Evolutionary conservation across 2,888 invertebrate species (phyloP).

Genomic region (Amphipyra berbera): DNA sequence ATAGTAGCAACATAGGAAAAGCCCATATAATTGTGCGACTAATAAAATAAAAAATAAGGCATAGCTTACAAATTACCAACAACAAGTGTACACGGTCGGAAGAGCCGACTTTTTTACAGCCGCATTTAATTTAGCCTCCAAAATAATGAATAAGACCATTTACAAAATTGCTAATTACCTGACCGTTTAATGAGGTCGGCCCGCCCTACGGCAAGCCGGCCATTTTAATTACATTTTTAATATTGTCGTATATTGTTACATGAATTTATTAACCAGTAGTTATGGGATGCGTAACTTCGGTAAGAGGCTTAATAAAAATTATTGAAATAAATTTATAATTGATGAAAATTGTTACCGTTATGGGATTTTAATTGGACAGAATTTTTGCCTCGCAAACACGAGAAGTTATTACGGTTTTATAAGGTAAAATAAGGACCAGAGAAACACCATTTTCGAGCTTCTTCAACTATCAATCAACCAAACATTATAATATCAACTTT

Average conservation of each 20-base stretch:
- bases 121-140: slow-evolving; percentile 69
- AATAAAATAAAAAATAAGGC: slow-evolving; percentile 44
- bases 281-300: slow-evolving; percentile 44
- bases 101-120: slow-evolving; percentile 54
- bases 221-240: slow-evolving; percentile 84
- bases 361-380: slow-evolving; percentile 48
- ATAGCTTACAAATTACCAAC: slow-evolving; percentile 43
- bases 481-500: no score
- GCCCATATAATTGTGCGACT: slow-evolving; percentile 18
- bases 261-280: slow-evolving; percentile 53
- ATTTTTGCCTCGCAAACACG: slow-evolving; percentile 16
- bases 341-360: slow-evolving; percentile 33
- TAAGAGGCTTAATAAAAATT: slow-evolving; percentile 42
- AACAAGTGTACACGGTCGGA: slow-evolving; percentile 31
- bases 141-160: slow-evolving; percentile 85
- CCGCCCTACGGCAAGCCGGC: slow-evolving; percentile 68
- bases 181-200: slow-evolving; percentile 83
- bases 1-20: slow-evolving; percentile 27
- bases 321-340: slow-evolving; percentile 49
- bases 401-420: slow-evolving; percentile 10
- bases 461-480: neutral
- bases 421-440: neutral
- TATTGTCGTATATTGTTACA: slow-evolving; percentile 66
- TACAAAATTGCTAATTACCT: slow-evolving; percentile 87
- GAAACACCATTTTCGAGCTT: neutral